phyloP scores from a whole-genome alignment of 1,140 invertebrate genomes.

The Pararge aegeria region DNA sequence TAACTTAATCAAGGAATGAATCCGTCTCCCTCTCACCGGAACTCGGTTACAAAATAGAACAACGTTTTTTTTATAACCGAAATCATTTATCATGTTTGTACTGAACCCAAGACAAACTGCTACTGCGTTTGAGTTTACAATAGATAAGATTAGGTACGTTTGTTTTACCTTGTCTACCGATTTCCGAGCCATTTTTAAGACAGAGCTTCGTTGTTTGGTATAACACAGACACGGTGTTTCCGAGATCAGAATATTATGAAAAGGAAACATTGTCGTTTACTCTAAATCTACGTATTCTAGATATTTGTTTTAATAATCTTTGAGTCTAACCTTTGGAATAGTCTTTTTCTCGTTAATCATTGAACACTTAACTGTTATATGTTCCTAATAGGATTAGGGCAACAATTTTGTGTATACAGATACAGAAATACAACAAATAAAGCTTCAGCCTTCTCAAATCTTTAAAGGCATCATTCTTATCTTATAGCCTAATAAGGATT shows the following conservation, averaged over 20 bases:
- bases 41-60: conserved; percentile 70
- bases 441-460: no score
- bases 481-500: no score
- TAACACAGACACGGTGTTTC: conserved; percentile 44
- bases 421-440: no score
- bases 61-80: conserved; percentile 73
- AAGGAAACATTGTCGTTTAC: conserved; percentile 36
- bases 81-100: conserved; percentile 78
- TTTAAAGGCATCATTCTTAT: no score
- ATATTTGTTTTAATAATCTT: conserved; percentile 3
- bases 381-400: no score
- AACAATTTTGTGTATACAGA: no score
- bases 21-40: conserved; percentile 65
- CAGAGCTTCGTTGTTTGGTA: conserved; percentile 68
- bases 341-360: no score
- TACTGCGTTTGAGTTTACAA: conserved; percentile 74
- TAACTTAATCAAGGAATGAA: conserved; percentile 65
- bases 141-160: conserved; percentile 74
- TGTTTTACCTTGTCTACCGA: conserved; percentile 75
- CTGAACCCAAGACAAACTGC: conserved; percentile 77
- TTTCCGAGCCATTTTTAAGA: conserved; percentile 71
- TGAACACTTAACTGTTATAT: no score
- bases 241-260: conserved; percentile 33
- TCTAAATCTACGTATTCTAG: not conserved
- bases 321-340: conserved; percentile 11